Evolutionary conservation across 2,113 vertebrate genomes (phyloP), one percentile per base, ranked within the genome.

Genomic region (Shinisaurus crocodilurus): DNA sequence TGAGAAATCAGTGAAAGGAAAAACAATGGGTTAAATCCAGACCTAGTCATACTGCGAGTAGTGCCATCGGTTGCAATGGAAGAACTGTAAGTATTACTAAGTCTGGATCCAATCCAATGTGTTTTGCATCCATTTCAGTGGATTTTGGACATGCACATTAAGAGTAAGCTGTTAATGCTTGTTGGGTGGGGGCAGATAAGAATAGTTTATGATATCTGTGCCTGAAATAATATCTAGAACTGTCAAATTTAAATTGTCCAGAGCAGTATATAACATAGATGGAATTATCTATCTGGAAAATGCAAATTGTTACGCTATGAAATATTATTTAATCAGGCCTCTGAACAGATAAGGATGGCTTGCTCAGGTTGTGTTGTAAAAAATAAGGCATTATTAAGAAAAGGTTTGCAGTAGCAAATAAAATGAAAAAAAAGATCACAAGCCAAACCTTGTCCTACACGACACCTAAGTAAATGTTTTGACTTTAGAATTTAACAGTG

Each of bases 181-280:
- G 0, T 3, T 79, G 10, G 82, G 86, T 90, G 34, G 29, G 57
- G 27, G 60, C 86, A 87, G 40, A 45, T 86, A 82, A 90, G 75
- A 89, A 82, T 92, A 91, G 93, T 89, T 92, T 67, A 88, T 89
- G 75, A 82, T 67, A 34, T 69, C 60, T 18, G 90, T 92, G 88
- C 89, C 93, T 84, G 65, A 69, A 83, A 90, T 37, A 89, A 85
- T 86, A 15, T 8, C 75, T 43, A 86, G 0, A 82, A 82, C 86
- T 50, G 89, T 84, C 3, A 2, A 86, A 79, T 79, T 29, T 90
- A 67, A 7, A 25, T 69, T 84, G 91, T 82, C 1, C 20, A 74
- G 43, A 82, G 20, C 10, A 82, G 81, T 69, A 72, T 2, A 0
- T 89, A 1, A 86, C 88, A 91, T 88, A 27, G 20, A 29, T 6